Conservation (phyloP, 2,113 vertebrate genomes). For the Podarcis cretensis region DNA sequence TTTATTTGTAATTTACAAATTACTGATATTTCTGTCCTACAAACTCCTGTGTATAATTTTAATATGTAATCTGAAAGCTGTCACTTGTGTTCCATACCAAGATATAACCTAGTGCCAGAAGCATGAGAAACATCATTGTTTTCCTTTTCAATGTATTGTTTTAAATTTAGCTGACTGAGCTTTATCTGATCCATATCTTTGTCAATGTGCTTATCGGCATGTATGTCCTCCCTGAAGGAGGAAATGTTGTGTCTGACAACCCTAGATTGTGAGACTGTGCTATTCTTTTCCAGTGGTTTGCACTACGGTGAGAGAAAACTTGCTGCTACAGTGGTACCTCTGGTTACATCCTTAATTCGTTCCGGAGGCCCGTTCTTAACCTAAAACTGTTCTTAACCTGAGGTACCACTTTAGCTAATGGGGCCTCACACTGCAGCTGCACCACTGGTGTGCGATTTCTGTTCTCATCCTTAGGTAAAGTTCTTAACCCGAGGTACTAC, state of each 20-base stretch:
- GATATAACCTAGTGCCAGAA: background rate
- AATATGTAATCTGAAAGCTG: background rate
- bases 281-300: background rate
- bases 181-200: background rate
- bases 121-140: background rate
- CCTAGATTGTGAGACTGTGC: background rate
- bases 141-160: background rate
- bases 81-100: too few species aligned
- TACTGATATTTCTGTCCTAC: background rate
- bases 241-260: background rate
- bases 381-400: too few species aligned
- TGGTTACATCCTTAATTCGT: too few species aligned
- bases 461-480: too few species aligned
- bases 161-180: background rate
- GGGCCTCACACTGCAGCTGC: too few species aligned
- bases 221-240: background rate
- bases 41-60: background rate
- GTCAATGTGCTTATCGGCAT: background rate
- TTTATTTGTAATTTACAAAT: background rate
- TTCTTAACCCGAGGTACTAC: too few species aligned
- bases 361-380: too few species aligned
- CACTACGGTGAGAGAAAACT: background rate
- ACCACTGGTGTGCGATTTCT: too few species aligned
- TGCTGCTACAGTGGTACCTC: background rate
- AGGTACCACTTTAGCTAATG: too few species aligned